These are phyloP conservation scores for Sphaeramia orbicularis DNA, from an alignment of 2,797 vertebrate species.

Conservation along the genomic window DNA sequence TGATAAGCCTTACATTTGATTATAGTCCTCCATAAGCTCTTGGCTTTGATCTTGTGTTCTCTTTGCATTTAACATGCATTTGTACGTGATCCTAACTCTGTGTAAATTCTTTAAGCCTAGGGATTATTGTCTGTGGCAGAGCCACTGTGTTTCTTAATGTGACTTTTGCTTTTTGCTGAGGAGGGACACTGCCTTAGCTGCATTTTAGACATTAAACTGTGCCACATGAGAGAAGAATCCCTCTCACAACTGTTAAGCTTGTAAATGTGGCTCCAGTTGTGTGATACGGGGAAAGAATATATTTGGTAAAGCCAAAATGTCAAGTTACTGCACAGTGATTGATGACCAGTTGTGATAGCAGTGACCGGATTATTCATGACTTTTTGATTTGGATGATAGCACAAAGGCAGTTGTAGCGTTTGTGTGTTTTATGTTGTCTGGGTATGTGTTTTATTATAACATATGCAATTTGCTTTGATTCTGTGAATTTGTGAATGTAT, in stretches of 20 bases:
- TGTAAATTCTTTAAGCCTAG: constrained; percentile 60
- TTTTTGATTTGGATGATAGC: constrained; percentile 47
- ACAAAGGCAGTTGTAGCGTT: constrained; percentile 14
- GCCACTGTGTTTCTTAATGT: constrained; percentile 29
- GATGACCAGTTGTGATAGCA: constrained; percentile 52
- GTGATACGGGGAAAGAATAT: constrained; percentile 13
- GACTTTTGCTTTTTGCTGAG: constrained; percentile 19
- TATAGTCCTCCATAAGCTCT: constrained; percentile 54
- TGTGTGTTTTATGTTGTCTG: constrained; percentile 35
- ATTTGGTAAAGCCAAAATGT: constrained; percentile 52
- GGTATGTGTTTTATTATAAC: constrained; percentile 64
- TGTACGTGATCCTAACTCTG: constrained; percentile 46
- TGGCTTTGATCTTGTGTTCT: constrained; percentile 67
- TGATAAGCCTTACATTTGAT: constrained; percentile 76
- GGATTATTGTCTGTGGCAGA: constrained; percentile 62
- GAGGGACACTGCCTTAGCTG: constrained; percentile 3
- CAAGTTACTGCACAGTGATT: constrained; percentile 34
- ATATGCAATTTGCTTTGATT: constrained; percentile 68
- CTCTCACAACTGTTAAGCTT: constrained; percentile 8
- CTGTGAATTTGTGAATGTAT: constrained; percentile 61
- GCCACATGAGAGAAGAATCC: neutral
- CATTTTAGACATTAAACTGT: constrained; percentile 15
- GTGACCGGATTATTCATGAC: constrained; percentile 38
- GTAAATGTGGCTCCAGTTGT: constrained; percentile 18
- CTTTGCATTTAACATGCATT: constrained; percentile 67